Conservation (phyloP, 1,140 invertebrate genomes). For the Scaptomyza pallida region DNA sequence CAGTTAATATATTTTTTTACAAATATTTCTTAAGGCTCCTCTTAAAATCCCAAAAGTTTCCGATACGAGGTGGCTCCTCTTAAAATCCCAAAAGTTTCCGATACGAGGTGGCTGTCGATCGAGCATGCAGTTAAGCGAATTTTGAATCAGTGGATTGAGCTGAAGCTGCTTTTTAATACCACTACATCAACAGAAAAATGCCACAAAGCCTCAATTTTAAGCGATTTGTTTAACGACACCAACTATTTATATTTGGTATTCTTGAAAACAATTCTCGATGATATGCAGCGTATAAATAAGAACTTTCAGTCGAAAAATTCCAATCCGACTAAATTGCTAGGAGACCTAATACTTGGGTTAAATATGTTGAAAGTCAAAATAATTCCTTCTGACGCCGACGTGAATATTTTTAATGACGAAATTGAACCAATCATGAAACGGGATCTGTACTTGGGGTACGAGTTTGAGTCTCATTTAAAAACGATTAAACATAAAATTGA, state of each 20-base stretch:
- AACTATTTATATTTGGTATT: slow-evolving; percentile 12
- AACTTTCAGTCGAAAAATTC: slow-evolving; percentile 14
- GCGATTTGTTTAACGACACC: background rate
- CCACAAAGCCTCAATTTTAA: slow-evolving; percentile 22
- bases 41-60: slow-evolving; percentile 3
- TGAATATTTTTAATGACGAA: slow-evolving; percentile 18
- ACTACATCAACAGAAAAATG: slow-evolving; percentile 2
- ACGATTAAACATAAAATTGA: background rate
- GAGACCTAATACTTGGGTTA: slow-evolving; percentile 6
- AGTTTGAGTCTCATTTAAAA: too few relatives aligned
- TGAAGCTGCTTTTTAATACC: slow-evolving; percentile 3
- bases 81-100: background rate
- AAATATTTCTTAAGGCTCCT: background rate
- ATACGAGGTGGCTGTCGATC: slow-evolving; percentile 1
- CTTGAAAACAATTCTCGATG: slow-evolving; percentile 3
- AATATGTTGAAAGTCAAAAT: too few relatives aligned
- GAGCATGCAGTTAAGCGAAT: slow-evolving; percentile 4
- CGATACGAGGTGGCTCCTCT: slow-evolving; percentile 5
- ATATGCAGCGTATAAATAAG: slow-evolving; percentile 3
- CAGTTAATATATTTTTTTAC: background rate
- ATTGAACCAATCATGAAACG: background rate
- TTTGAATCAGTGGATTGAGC: slow-evolving; percentile 1
- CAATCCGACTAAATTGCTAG: slow-evolving; percentile 9
- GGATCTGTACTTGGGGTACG: background rate
- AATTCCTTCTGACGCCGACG: too few relatives aligned